Evolutionary conservation across 2,113 vertebrate species (phyloP).

Genomic region (Catagonus wagneri): DNA sequence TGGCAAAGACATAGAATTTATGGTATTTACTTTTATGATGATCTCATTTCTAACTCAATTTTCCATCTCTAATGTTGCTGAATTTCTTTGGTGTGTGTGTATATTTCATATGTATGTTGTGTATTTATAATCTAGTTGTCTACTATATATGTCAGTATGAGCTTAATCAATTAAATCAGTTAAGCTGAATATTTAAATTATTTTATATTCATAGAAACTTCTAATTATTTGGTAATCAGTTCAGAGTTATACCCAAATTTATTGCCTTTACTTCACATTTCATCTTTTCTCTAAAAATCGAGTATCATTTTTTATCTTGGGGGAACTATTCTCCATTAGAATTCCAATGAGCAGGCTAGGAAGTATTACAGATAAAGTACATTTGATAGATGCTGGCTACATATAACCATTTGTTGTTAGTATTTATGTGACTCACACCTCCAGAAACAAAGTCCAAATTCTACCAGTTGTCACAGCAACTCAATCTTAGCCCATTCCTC

Average conservation of each 20-base stretch:
- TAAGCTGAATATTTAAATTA: background rate
- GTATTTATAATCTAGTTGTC: background rate
- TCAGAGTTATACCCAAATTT: background rate
- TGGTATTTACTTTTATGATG: background rate
- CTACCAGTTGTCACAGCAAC: background rate
- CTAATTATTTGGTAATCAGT: background rate
- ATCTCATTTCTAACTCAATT: background rate
- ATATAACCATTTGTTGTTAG: background rate
- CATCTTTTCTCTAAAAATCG: background rate
- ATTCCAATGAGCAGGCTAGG: background rate
- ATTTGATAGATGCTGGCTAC: background rate
- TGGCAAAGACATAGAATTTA: background rate
- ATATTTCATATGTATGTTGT: background rate
- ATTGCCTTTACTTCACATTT: background rate
- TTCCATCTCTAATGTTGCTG: background rate
- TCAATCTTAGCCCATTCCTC: conserved; percentile 30
- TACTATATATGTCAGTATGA: too few species aligned
- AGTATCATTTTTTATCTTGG: background rate
- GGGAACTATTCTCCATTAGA: background rate
- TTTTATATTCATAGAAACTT: conserved; percentile 1
- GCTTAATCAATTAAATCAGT: background rate
- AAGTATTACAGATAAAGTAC: background rate
- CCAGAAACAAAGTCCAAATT: background rate
- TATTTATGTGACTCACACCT: background rate
- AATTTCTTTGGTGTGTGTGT: background rate